Evolutionary conservation across 2,797 vertebrate species (phyloP).

Genomic region (Dendrocincla tyrannina): DNA sequence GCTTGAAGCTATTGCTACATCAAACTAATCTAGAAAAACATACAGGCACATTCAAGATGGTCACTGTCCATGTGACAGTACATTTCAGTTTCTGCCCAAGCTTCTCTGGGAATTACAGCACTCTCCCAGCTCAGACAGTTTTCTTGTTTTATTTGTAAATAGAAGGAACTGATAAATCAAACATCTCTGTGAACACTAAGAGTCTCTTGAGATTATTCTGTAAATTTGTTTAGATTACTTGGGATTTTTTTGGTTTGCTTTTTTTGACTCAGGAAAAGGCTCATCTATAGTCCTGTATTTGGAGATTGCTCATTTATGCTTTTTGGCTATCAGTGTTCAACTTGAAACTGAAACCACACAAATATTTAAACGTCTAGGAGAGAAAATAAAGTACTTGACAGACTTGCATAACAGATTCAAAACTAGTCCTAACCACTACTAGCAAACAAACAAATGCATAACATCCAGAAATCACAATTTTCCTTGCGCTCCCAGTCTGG

Average conservation of each 20-base stretch:
- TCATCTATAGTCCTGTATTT: not conserved
- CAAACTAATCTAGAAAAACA: not conserved
- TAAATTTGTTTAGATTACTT: not conserved
- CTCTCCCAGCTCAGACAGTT: not conserved
- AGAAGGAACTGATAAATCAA: not conserved
- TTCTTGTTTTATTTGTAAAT: not conserved
- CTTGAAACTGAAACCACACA: conserved; percentile 18
- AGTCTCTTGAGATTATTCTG: not conserved
- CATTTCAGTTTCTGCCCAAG: not conserved
- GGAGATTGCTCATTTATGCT: not conserved
- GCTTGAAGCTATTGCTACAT: not conserved
- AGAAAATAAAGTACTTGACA: not conserved
- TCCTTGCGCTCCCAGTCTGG: not conserved
- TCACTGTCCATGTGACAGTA: not conserved
- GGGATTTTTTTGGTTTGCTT: accelerated
- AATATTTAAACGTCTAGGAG: not conserved
- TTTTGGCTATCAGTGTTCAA: not conserved
- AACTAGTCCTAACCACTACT: not conserved
- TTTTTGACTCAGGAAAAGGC: not conserved
- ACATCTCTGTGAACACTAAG: not conserved
- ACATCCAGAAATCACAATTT: not conserved
- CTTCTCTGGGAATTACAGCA: not conserved
- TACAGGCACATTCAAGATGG: not conserved
- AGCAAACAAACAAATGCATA: not conserved
- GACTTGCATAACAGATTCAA: not conserved